Evolutionary conservation across 2,113 vertebrate genomes (phyloP), one percentile per base, ranked within the genome.

Genomic region (Lota lota): DNA sequence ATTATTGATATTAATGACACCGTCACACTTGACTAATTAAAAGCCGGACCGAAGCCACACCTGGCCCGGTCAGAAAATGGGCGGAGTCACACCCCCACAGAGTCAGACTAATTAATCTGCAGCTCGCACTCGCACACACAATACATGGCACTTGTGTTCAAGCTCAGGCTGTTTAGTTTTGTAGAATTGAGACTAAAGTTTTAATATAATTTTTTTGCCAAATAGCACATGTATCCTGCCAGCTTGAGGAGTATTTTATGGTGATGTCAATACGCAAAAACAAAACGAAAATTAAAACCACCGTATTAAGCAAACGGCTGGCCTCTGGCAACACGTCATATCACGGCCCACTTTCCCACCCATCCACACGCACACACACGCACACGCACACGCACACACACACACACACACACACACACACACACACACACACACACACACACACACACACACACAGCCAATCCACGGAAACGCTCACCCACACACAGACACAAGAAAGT

Each of bases 1-100:
- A 56, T 78, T 70, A 76, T 77, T 77, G 67, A 74, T 79, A 70
- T 80, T 83, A 76, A 79, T 70, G 54, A 70, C 66, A 61, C 21
- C 14, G 22, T 67, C 51, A 22, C 59, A 71, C 62, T 79, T 19
- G 11, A 18, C 54, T 83, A 79, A 79, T 80, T 76, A 75, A 70
- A 79, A 69, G 28, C 70, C 70, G 70, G 36, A 22, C 68, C 67
- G 69, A 65, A 20, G 68, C 57, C 75, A 74, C 72, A 75, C 63
- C 67, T 80, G 72, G 73, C 71, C 61, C 33, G 51, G 67, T 20
- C 68, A 74, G 24, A 76, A 56, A 63, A 1, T 22, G 28, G 68
- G 61, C 40, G 50, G 69, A 64, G 61, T 40, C 61, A 40, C 69
- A 70, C 69, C 22, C 69, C 40, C 51, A 54, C 61, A 64, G 50